These are phyloP conservation scores for Hippocampus zosterae DNA, from an alignment of 2,113 vertebrate species.

Conservation along the genomic window DNA sequence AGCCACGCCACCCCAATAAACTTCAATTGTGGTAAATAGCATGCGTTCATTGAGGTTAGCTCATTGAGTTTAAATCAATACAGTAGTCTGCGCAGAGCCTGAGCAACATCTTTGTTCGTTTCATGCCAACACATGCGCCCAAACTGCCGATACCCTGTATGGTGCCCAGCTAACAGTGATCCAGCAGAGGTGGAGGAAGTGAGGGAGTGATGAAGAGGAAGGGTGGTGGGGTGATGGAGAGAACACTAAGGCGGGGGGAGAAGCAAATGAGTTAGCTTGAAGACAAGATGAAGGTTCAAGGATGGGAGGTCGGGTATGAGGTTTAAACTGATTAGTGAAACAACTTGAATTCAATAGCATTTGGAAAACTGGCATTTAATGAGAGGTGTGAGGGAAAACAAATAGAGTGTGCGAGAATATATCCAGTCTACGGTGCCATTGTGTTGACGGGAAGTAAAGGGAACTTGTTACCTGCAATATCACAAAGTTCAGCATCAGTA, in stretches of 20 bases:
- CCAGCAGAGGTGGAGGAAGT: slow-evolving; percentile 41
- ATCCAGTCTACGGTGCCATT: not conserved
- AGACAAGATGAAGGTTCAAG: slow-evolving; percentile 11
- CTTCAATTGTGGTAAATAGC: not conserved
- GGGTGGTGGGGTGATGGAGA: slow-evolving; percentile 32
- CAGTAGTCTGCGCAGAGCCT: too few relatives aligned
- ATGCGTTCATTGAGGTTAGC: not conserved
- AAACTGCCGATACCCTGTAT: slow-evolving; percentile 46
- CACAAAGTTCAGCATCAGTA: slow-evolving; percentile 92
- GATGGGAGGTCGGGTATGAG: not conserved
- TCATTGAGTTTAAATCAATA: too few relatives aligned
- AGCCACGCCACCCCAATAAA: too few relatives aligned
- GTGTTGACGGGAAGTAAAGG: not conserved
- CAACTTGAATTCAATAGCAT: not conserved
- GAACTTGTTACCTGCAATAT: slow-evolving; percentile 85
- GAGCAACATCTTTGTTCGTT: not conserved
- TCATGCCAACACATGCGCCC: slow-evolving; percentile 36
- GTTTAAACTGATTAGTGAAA: slow-evolving; percentile 22
- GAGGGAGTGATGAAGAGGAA: slow-evolving; percentile 38
- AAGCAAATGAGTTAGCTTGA: slow-evolving; percentile 39
- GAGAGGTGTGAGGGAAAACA: not conserved
- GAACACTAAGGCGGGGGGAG: slow-evolving; percentile 36
- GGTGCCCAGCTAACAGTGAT: slow-evolving; percentile 38
- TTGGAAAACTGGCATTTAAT: not conserved
- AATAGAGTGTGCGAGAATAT: not conserved